Conservation (phyloP, 2,113 vertebrate species). For the Edolisoma coerulescens region DNA sequence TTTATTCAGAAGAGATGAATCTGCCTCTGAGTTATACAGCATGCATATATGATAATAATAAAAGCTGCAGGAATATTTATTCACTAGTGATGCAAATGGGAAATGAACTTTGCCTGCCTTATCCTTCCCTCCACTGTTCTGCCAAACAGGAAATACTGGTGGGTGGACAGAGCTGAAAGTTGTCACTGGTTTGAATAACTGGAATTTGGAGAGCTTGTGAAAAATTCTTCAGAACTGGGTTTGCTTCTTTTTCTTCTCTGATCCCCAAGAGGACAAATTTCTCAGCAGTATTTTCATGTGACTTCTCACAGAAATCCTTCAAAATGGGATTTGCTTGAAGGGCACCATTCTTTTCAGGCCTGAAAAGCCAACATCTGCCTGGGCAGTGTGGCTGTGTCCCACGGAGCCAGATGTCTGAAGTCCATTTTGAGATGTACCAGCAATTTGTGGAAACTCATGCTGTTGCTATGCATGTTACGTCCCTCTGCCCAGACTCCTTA, state of each 20-base stretch:
- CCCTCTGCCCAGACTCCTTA: neutral
- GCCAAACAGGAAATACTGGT: neutral
- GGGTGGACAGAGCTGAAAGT: neutral
- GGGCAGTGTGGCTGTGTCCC: neutral
- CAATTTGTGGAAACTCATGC: neutral
- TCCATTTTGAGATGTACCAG: neutral
- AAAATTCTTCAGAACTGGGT: neutral
- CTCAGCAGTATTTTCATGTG: neutral
- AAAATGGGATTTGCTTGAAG: neutral
- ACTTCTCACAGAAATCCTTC: neutral
- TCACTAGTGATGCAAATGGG: neutral
- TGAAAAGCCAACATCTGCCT: neutral
- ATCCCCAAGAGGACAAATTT: neutral
- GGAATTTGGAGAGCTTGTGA: neutral
- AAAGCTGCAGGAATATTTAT: neutral
- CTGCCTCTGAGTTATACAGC: neutral
- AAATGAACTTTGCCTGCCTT: neutral
- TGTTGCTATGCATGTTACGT: neutral
- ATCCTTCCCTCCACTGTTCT: neutral
- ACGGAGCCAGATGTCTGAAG: neutral
- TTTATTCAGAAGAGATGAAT: neutral
- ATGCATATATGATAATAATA: neutral
- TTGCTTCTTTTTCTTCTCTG: neutral
- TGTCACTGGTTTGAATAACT: neutral
- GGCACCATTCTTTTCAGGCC: fast-evolving